Conservation (phyloP, 2,113 vertebrate genomes). For the Hippocampus mohnikei region DNA sequence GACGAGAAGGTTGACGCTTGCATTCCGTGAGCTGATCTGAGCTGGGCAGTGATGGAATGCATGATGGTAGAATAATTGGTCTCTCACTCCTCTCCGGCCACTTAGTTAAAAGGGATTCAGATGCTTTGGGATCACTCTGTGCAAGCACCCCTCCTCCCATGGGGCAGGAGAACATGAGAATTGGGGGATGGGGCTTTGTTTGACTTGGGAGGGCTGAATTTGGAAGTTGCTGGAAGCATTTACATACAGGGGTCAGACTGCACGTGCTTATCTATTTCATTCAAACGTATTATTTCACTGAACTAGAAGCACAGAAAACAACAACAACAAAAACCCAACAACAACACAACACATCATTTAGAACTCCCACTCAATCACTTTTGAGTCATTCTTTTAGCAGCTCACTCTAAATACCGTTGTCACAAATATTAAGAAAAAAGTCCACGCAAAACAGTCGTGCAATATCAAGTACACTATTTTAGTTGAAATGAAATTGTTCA, state of each 20-base stretch:
- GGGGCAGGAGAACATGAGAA: conserved; percentile 35
- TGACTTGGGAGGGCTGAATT: conserved; percentile 64
- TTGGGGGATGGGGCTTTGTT: conserved; percentile 65
- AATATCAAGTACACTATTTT: neutral
- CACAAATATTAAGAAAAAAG: too few species aligned
- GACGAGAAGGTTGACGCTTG: conserved; percentile 19
- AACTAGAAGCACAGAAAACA: neutral
- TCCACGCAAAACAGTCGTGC: neutral
- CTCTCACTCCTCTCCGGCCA: conserved; percentile 64
- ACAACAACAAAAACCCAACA: neutral
- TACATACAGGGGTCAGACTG: conserved; percentile 54
- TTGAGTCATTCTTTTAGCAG: neutral
- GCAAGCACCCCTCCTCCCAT: conserved; percentile 64
- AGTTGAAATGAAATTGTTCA: neutral
- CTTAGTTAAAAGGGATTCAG: conserved; percentile 74
- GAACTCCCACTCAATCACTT: neutral
- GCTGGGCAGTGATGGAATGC: conserved; percentile 58
- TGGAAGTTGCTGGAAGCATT: conserved; percentile 54
- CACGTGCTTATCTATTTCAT: conserved; percentile 4
- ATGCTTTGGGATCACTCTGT: conserved; percentile 68
- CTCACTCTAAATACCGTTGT: neutral
- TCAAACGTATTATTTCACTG: neutral
- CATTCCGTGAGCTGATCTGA: conserved; percentile 52
- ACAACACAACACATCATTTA: neutral
- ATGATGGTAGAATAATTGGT: conserved; percentile 70